Base-by-base conservation (phyloP, 2,797 vertebrate species). In the Melanotaenia trifasciata region DNA sequence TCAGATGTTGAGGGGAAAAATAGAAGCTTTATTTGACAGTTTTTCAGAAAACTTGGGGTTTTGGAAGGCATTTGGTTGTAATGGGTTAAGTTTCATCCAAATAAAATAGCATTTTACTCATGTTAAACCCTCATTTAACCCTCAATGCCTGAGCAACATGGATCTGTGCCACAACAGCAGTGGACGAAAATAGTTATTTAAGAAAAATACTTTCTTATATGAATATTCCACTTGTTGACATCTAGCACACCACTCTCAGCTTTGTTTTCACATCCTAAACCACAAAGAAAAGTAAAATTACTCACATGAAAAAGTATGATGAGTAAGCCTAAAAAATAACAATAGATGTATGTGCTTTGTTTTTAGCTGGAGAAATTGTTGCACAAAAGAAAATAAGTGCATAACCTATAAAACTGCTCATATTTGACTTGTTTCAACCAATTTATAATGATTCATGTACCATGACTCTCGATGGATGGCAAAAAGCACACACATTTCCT, bases 71-170 rank as follows among this genome's bases (percentile, higher is more conserved):
- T 24, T 59, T 38, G 32, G 11, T 35, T 59, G 33, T 22, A n/a
- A 22, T 5, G n/a, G 51, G 22, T 26, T 53, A 53, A n/a, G 11
- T 74, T 51, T 54, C 13, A 35, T 45, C 47, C 56, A 13, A 50
- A 40, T 74, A 20, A 4, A 64, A 28, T n/a, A 59, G 38, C 50
- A 22, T 8, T 58, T 71, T 4, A 38, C n/a, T 70, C 24, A 24
- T 59, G 35, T 56, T 64, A n/a, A 50, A n/a, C n/a, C 12, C 26
- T 58, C 30, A n/a, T 30, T 62, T 28, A 60, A 45, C 28, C 43
- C 16, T 47, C 16, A n/a, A 20, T 50, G 20, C 20, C 45, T n/a
- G 45, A 50, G 43, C 18, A 20, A 20, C 43, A 20, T 20, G 43
- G 18, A 50, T 50, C 45, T 50, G 20, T 40, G 38, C 12, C 38